Base-by-base conservation (phyloP, 2,797 vertebrate species). In the Siniperca scherzeri region DNA sequence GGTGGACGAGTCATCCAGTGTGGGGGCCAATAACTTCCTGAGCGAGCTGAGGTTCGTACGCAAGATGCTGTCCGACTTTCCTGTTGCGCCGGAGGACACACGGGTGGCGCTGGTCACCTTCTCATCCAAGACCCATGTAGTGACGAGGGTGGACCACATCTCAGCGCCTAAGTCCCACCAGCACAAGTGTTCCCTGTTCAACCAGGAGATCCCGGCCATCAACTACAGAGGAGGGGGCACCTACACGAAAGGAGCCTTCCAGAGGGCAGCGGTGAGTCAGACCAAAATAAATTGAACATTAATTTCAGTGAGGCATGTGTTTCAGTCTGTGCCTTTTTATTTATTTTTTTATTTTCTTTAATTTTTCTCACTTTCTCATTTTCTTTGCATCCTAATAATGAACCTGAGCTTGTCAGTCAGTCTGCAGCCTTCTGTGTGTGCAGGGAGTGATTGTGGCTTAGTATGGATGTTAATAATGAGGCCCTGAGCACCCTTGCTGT, bases 1-100 rank as follows among this genome's bases (percentile, higher is more conserved):
- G 88, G 97, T 99, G 95, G 98, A 99, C 40, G 98, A 99, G 95
- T 99, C 98, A n/a, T 99, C 98, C 73, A 99, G 98, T 59, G 98
- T 99, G 83, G 98, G 98, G 46, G 96, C 96, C 62, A 94, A 94
- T 75, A 99, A 99, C 96, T 99, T 99, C 93, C 96, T 95, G 87
- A 98, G 96, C 80, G 98, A 99, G 95, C 96, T 99, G 92, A 96
- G 95, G 91, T 99, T 99, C 79, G 96, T 99, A 4, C 97, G 97
- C 83, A 99, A 99, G 96, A 96, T 99, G 94, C 96, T 99, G 57
- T 98, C 98, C 0, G 98, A 99, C 95, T 99, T 99, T 90, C 98
- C 98, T 0, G 98, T 99, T 44, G 97, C 97, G 59, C 93, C 97
- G 4, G 96, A 97, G 70, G 95, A 97, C 95, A 99, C 98, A 3